Evolutionary conservation across 1,140 invertebrate species (phyloP).

Genomic region (Euborellia annulipes): DNA sequence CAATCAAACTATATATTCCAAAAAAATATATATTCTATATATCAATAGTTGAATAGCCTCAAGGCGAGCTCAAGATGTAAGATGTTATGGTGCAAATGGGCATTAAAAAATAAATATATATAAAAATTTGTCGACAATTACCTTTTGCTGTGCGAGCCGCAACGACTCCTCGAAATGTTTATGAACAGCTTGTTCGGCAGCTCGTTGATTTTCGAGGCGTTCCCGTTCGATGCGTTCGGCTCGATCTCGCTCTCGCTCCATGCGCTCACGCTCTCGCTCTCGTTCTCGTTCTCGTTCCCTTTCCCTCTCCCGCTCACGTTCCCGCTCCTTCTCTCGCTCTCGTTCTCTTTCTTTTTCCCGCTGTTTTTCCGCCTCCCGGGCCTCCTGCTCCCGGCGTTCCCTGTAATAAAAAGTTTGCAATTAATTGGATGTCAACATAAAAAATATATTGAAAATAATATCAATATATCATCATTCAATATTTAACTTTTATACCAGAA

Average conservation of each 20-base stretch:
- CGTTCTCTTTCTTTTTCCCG: slow-evolving; percentile 22
- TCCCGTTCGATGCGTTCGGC: slow-evolving; percentile 38
- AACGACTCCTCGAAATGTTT: slow-evolving; percentile 83
- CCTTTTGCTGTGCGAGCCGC: slow-evolving; percentile 65
- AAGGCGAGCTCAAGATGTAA: no score
- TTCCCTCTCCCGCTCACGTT: slow-evolving; percentile 31
- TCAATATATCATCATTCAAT: no score
- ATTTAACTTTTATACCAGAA: no score
- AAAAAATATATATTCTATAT: no score
- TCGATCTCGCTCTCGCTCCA: slow-evolving; percentile 32
- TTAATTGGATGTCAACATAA: no score
- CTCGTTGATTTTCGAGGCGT: slow-evolving; percentile 45
- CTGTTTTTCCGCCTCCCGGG: not conserved
- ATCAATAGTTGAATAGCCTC: no score
- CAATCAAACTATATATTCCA: no score
- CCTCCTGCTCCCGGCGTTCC: no score
- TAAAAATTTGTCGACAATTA: slow-evolving; percentile 24
- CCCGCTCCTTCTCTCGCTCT: slow-evolving; percentile 20
- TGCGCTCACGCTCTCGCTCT: slow-evolving; percentile 34
- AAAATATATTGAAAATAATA: no score
- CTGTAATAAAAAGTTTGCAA: no score
- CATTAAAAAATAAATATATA: no score
- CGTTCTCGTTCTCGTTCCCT: slow-evolving; percentile 30
- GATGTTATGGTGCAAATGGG: no score
- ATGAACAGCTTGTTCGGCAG: slow-evolving; percentile 58